Percentiles rank a stretch among this genome's conserved stretches.
phyloP scores from a whole-genome alignment of 2,113 vertebrate species.

The Tachycineta bicolor region DNA sequence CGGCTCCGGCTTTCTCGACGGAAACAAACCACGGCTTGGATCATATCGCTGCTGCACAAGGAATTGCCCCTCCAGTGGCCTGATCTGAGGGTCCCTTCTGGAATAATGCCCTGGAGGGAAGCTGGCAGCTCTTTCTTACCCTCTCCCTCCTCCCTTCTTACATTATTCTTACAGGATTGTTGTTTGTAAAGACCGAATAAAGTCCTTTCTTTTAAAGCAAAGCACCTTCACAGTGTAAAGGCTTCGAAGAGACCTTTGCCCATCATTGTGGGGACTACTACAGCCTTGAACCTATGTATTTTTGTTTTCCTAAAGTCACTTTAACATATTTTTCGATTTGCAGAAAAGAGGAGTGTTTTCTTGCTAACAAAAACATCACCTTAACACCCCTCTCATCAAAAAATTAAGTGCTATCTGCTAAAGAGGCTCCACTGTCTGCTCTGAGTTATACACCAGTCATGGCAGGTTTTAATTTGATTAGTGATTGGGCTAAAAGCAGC shows the following conservation, averaged over 20 bases:
- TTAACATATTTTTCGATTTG: not conserved
- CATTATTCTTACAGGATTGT: not conserved
- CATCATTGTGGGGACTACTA: not conserved
- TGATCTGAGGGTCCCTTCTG: constrained; percentile 31
- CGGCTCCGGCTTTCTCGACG: not conserved
- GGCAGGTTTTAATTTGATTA: constrained; percentile 61
- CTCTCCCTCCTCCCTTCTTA: not conserved
- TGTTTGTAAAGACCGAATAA: not conserved
- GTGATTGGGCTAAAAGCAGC: constrained; percentile 59
- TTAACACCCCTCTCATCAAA: not conserved
- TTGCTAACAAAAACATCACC: not conserved
- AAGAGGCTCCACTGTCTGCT: not conserved
- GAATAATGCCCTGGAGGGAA: not conserved
- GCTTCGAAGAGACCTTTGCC: not conserved
- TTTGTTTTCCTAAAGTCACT: not conserved
- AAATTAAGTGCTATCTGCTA: not conserved
- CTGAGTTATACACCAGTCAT: constrained; percentile 22
- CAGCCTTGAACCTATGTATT: rapidly evolving
- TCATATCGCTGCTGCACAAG: not conserved
- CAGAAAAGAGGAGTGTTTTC: not conserved
- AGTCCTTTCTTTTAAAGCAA: not conserved
- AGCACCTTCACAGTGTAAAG: rapidly evolving
- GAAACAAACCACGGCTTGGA: not conserved
- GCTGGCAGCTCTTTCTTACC: not conserved
- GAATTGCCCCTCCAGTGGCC: constrained; percentile 50